A percentile compares a stretch with the other conserved stretches of the same genome.
phyloP scores from a whole-genome alignment of 2,113 vertebrate species.

The Murina feae region DNA sequence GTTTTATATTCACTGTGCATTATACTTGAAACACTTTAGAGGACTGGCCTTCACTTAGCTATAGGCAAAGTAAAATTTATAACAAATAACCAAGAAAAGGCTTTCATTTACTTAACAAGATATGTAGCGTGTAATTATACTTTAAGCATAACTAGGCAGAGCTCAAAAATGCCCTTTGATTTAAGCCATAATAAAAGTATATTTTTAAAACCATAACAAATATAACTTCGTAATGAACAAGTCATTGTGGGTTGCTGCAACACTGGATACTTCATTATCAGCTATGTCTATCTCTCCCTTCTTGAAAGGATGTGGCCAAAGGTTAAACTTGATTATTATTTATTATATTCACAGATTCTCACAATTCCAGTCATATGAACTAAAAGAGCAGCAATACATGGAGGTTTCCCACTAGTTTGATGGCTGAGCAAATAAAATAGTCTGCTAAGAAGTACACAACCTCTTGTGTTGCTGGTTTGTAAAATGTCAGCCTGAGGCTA shows the following conservation, averaged over 20 bases:
- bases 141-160: slow-evolving; percentile 76
- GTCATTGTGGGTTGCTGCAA: slow-evolving; percentile 44
- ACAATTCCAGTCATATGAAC: slow-evolving; percentile 49
- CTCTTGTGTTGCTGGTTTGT: slow-evolving; percentile 57
- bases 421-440: slow-evolving; percentile 68
- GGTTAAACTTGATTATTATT: slow-evolving; percentile 69
- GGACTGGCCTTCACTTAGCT: slow-evolving; percentile 79
- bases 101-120: slow-evolving; percentile 83
- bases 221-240: slow-evolving; percentile 60
- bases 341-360: slow-evolving; percentile 41
- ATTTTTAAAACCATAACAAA: slow-evolving; percentile 70
- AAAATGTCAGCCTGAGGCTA: slow-evolving; percentile 71
- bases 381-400: slow-evolving; percentile 43
- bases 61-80: slow-evolving; percentile 80
- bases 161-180: slow-evolving; percentile 78
- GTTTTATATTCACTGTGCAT: slow-evolving; percentile 88
- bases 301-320: slow-evolving; percentile 61
- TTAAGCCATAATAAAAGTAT: slow-evolving; percentile 73
- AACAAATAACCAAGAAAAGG: slow-evolving; percentile 82
- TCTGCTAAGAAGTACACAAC: slow-evolving; percentile 26
- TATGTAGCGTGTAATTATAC: slow-evolving; percentile 80
- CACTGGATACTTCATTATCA: slow-evolving; percentile 41
- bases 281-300: slow-evolving; percentile 26
- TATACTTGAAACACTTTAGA: slow-evolving; percentile 83
- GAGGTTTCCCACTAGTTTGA: slow-evolving; percentile 49